phyloP scores from a whole-genome alignment of 2,113 vertebrate species.

The Seriola dumerili region DNA sequence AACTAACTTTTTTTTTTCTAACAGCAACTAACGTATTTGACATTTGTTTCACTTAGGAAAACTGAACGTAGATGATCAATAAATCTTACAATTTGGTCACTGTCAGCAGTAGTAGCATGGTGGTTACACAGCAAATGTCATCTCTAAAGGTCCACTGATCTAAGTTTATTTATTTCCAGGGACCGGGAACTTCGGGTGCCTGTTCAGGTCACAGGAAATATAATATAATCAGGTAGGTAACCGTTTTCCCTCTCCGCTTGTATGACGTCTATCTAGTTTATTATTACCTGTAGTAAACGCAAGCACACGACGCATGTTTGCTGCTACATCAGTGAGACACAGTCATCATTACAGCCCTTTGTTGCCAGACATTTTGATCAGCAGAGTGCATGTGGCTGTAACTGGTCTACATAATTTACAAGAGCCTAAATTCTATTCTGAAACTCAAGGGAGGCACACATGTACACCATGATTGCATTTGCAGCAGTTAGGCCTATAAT shows the following conservation, averaged over 20 bases:
- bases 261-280: neutral
- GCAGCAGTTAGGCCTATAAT: neutral
- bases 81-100: neutral
- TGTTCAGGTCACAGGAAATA: slow-evolving; percentile 37
- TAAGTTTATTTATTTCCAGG: slow-evolving; percentile 40
- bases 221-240: slow-evolving; percentile 56
- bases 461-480: neutral
- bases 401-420: too few relatives aligned
- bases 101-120: neutral
- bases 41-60: neutral
- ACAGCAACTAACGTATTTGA: neutral
- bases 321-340: neutral
- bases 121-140: slow-evolving; percentile 14
- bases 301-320: neutral
- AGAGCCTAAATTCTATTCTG: too few relatives aligned
- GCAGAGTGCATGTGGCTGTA: too few relatives aligned
- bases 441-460: too few relatives aligned
- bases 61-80: neutral
- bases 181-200: slow-evolving; percentile 13
- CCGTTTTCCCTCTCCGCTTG: neutral
- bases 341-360: neutral
- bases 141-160: neutral
- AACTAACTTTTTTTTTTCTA: neutral
- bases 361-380: too few relatives aligned
- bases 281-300: neutral